A percentile compares a stretch with the other conserved stretches of the same genome.
These are phyloP conservation scores for Cepaea nemoralis DNA, from an alignment of 1,140 invertebrate species.

Conservation along the genomic window DNA sequence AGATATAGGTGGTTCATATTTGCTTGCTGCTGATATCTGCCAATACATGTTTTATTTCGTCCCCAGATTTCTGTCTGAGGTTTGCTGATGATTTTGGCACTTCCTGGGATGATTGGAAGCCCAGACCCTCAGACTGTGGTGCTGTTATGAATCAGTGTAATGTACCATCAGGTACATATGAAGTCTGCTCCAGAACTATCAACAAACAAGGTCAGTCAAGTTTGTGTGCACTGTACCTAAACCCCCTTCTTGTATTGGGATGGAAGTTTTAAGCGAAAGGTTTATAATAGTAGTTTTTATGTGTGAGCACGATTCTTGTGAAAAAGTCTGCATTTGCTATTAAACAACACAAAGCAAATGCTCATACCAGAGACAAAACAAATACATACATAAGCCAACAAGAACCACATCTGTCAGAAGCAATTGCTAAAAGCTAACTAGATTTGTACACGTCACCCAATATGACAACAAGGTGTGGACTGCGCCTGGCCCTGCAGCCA, in stretches of 20 bases:
- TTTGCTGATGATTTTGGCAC: conserved; percentile 98
- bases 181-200: conserved; percentile 90
- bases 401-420: too few relatives aligned
- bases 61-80: conserved; percentile 88
- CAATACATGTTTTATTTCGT: conserved; percentile 60
- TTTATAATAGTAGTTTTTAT: neutral
- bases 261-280: neutral
- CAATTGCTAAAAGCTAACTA: too few relatives aligned
- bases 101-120: conserved; percentile 96
- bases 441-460: too few relatives aligned
- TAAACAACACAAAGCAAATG: too few relatives aligned
- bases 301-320: neutral
- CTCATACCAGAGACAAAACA: too few relatives aligned
- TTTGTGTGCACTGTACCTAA: neutral
- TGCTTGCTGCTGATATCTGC: neutral
- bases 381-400: too few relatives aligned
- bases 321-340: too few relatives aligned
- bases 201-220: conserved; percentile 67
- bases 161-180: conserved; percentile 97
- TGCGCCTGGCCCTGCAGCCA: too few relatives aligned
- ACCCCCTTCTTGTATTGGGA: neutral
- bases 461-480: too few relatives aligned
- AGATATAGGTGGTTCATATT: too few relatives aligned
- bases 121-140: conserved; percentile 76
- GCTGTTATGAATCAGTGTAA: conserved; percentile 94